Evolutionary conservation across 30 jellyfish, hydroid and myxozoan genomes (phyloP), one percentile per base, ranked within the genome.

Genomic region (Haliclystus octoradiatus): DNA sequence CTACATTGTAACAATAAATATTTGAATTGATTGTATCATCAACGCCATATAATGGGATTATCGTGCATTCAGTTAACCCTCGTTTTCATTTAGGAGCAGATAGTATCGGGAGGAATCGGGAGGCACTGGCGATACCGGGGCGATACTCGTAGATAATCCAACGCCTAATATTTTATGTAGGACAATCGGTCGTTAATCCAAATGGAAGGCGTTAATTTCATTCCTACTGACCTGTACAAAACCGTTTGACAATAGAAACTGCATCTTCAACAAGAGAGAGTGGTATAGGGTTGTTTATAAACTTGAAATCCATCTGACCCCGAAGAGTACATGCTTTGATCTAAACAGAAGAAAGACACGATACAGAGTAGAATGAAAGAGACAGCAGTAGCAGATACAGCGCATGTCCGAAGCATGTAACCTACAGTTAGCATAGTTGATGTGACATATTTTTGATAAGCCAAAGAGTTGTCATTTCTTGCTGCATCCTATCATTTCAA

Each of bases 261-360:
- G 93, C 93, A 67, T 80, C 93, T 72, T 80, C 93, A 9, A 80
- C 85, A 28, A 65, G 81, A 0, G 84, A 70, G 22, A 79, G 60
- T 1, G 79, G 71, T 14, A 79, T 1, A 19, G 93, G 72, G 24
- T 70, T 50, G 66, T 79, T 65, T 40, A 84, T 71, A 26, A 62
- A 79, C 35, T 33, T 23, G 57, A 79, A 70, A 12, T 79, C 93
- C 26, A 79, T 40, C 50, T 79, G 93, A 0, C 93, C 93, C 65
- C 93, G 47, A 33, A 80, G 64, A 28, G 93, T 80, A 49, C 93
- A 80, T 1, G 93, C 93, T 30, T 60, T 34, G 1, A 80, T 80
- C 93, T 80, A 47, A 2, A 28, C 23, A 22, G 26, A 1, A 31
- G 34, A 15, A 23, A 66, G 28, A 64, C 24, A 67, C 73, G 9